Evolutionary conservation across 2,797 vertebrate genomes (phyloP), one percentile per base, ranked within the genome.

Genomic region (Danionella dracula): DNA sequence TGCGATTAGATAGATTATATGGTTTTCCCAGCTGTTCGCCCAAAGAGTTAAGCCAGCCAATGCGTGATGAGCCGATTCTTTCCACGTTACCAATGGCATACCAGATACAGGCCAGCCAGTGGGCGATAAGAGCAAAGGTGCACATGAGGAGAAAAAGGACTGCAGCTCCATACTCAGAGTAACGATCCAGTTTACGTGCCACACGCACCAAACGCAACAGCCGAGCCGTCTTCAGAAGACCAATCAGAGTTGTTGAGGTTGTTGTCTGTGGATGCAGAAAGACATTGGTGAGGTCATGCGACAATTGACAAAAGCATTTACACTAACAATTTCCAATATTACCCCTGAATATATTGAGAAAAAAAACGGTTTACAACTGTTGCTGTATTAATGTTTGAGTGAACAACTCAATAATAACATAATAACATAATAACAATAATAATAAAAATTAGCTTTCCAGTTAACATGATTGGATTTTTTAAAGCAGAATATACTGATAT

Each of bases 141-240:
- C 92, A 94, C 93, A 94, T 94, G 11, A 94, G 90, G 57, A 94
- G 90, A 78, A 94, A 92, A n/a, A 94, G 92, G 44, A 94, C 92
- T 0, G 92, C 93, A 0, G 93, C 91, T 0, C 93, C 92, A 0
- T 93, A 94, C 79, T 93, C 92, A 0, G 92, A 94, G 81, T 94
- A 94, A 0, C 92, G 90, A 76, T 94, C 92, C 72, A 94, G 82
- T 83, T 94, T 94, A 50, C 92, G 87, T 0, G 93, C 93, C 59
- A 94, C 92, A 0, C 92, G 91, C 63, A 94, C 92, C 87, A 96
- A 82, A 7, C 93, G 88, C 76, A 95, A 87, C 67, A 95, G 83
- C 16, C 93, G 88, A 0, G 93, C 93, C 0, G 93, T 95, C 83
- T 95, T 96, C 85, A 96, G 81, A 56, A 96, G 85, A 56, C 92